These are phyloP conservation scores for Hofmannophila pseudospretella DNA, from an alignment of 2,888 invertebrate species.

Conservation along the genomic window DNA sequence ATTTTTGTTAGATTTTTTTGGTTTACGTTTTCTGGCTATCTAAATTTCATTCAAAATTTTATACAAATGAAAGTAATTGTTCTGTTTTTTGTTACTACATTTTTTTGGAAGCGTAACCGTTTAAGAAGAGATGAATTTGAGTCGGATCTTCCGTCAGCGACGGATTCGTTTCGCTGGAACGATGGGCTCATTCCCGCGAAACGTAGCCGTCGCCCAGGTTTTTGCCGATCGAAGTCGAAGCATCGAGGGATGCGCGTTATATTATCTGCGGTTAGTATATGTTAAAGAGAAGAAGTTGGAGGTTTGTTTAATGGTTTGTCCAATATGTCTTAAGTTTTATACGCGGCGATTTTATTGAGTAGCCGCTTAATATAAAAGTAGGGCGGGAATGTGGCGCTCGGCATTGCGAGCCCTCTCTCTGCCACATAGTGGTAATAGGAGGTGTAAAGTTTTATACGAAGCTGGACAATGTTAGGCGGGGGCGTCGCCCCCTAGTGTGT, in stretches of 20 bases:
- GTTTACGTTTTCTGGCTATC: constrained; percentile 56
- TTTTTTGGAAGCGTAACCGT: constrained; percentile 25
- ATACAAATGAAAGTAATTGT: constrained; percentile 33
- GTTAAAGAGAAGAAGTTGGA: too few species aligned
- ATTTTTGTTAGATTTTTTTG: constrained; percentile 60
- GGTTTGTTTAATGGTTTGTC: constrained; percentile 55
- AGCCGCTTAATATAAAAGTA: too few species aligned
- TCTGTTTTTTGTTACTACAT: constrained; percentile 44
- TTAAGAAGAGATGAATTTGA: constrained; percentile 21
- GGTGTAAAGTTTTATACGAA: constrained; percentile 49
- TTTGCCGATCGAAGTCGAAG: constrained; percentile 15
- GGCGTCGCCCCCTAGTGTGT: constrained; percentile 34
- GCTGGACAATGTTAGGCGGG: constrained; percentile 40
- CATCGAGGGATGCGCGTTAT: constrained; percentile 22
- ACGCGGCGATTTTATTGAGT: constrained; percentile 75
- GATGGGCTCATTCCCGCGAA: constrained; percentile 4
- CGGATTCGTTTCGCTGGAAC: constrained; percentile 27
- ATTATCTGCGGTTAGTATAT: constrained; percentile 25
- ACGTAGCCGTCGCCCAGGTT: constrained; percentile 16
- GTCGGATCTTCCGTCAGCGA: constrained; percentile 23
- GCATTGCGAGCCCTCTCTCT: too few species aligned
- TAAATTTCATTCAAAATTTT: constrained; percentile 47
- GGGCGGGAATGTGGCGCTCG: too few species aligned
- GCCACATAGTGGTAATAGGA: constrained; percentile 39
- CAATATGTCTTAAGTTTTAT: constrained; percentile 60